A percentile compares a stretch with the other conserved stretches of the same genome.
These are phyloP conservation scores for Scaptomyza parva DNA, from an alignment of 2,888 invertebrate species.

Conservation along the genomic window DNA sequence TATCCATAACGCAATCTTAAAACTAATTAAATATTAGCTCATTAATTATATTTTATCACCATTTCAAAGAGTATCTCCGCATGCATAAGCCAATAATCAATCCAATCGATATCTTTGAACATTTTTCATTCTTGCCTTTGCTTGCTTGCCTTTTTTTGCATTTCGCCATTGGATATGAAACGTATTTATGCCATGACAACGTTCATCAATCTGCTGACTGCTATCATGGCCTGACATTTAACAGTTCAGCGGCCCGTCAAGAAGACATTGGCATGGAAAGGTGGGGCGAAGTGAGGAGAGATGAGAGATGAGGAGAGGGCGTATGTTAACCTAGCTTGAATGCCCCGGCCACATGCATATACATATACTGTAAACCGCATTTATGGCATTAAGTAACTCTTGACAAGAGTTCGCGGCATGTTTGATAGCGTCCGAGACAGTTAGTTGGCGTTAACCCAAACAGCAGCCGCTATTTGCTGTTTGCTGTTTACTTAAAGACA, in stretches of 20 bases:
- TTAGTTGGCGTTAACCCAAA: slow-evolving; percentile 62
- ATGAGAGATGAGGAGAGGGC: slow-evolving; percentile 12
- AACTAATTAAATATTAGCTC: neutral
- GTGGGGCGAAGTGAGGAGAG: too few relatives aligned
- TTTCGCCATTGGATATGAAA: slow-evolving; percentile 39
- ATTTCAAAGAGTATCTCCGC: slow-evolving; percentile 29
- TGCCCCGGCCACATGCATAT: slow-evolving; percentile 30
- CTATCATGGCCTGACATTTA: slow-evolving; percentile 63
- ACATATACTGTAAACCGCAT: slow-evolving; percentile 47
- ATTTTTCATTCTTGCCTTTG: slow-evolving; percentile 31
- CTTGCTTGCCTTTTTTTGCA: slow-evolving; percentile 26
- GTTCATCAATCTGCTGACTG: slow-evolving; percentile 59
- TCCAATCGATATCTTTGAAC: slow-evolving; percentile 16
- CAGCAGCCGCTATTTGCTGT: slow-evolving; percentile 39
- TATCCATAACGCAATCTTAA: neutral
- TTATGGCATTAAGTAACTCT: slow-evolving; percentile 66
- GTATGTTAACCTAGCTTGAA: slow-evolving; percentile 50
- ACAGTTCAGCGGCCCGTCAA: slow-evolving; percentile 67
- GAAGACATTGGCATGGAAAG: slow-evolving; percentile 29
- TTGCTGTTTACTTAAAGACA: slow-evolving; percentile 1
- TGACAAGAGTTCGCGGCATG: slow-evolving; percentile 67
- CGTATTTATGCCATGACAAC: slow-evolving; percentile 56
- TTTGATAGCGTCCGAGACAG: slow-evolving; percentile 60
- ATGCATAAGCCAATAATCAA: slow-evolving; percentile 1
- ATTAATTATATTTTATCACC: neutral